Evolutionary conservation across 2,113 vertebrate species (phyloP).

Genomic region (Phalacrocorax brasilianus): DNA sequence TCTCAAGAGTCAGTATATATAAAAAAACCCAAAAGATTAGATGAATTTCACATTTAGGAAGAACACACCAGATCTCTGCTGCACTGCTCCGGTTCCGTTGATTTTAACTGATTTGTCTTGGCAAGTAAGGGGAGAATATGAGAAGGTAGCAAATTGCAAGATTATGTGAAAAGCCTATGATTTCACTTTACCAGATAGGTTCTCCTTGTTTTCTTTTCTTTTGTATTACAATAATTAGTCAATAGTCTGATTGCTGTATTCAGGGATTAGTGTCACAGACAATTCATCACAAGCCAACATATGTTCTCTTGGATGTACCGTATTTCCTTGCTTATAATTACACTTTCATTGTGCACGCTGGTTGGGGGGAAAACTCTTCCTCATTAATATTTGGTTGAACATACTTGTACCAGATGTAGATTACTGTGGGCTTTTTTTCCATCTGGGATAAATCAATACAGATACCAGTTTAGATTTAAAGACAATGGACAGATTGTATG

Average conservation of each 20-base stretch:
- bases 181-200: constrained; percentile 1
- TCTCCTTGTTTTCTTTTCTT: constrained; percentile 6
- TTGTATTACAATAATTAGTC: neutral
- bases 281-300: neutral
- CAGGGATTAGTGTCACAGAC: constrained; percentile 35
- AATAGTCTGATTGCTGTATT: neutral
- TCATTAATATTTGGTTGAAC: neutral
- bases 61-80: neutral
- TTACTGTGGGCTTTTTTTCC: neutral
- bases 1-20: neutral
- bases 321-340: neutral
- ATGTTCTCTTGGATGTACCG: neutral
- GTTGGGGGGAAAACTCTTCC: neutral
- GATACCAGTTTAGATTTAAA: neutral
- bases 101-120: constrained; percentile 29
- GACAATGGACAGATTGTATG: neutral
- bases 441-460: constrained; percentile 32
- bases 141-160: constrained; percentile 45
- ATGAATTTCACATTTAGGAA: neutral
- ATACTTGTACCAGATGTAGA: constrained; percentile 45
- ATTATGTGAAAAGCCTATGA: neutral
- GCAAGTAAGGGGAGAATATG: constrained; percentile 19
- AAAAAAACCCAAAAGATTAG: neutral
- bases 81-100: neutral
- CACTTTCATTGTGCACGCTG: neutral